Base-by-base conservation (phyloP, 2,888 invertebrate species). In the Acrobeloides nanus region DNA sequence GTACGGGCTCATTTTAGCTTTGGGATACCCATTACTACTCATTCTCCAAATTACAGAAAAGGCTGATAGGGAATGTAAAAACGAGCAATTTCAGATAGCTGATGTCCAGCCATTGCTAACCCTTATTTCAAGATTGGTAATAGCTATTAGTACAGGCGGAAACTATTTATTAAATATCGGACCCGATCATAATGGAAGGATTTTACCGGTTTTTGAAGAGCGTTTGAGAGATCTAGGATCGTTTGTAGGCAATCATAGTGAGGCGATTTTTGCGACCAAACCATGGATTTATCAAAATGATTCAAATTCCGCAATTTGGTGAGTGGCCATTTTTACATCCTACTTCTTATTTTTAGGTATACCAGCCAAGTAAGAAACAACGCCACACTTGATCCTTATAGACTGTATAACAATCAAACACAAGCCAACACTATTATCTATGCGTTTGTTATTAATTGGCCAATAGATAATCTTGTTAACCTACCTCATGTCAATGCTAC, bases 271-370 rank as follows among this genome's bases (percentile, higher is more conserved):
- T 53, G 62, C 53, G 5, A 71, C 75, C 3, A 71, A 69, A 39
- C 76, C 78, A 1, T 79, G 78, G 77, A 68, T 61, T 18, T 62
- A 67, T 54, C 78, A 78, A 60, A 79, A 77, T 54, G 78, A 78
- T 69, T 82, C 85, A 1, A 42, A 49, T 1, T 20, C 12, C n/a
- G 33, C n/a, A n/a, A n/a, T n/a, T n/a, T n/a, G n/a, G n/a, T n/a
- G n/a, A n/a, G n/a, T n/a, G n/a, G n/a, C n/a, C n/a, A n/a, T n/a
- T n/a, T n/a, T n/a, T n/a, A n/a, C n/a, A n/a, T n/a, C n/a, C n/a
- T n/a, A n/a, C n/a, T n/a, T n/a, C n/a, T n/a, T n/a, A n/a, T n/a
- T n/a, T n/a, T 32, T 37, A 61, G 61, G 64, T 63, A 63, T 49
- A 68, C 69, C 2, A 61, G 62, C 3, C 51, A 50, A 37, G 51